These are phyloP conservation scores for Apamea anceps DNA, from an alignment of 2,888 invertebrate genomes.

Conservation along the genomic window DNA sequence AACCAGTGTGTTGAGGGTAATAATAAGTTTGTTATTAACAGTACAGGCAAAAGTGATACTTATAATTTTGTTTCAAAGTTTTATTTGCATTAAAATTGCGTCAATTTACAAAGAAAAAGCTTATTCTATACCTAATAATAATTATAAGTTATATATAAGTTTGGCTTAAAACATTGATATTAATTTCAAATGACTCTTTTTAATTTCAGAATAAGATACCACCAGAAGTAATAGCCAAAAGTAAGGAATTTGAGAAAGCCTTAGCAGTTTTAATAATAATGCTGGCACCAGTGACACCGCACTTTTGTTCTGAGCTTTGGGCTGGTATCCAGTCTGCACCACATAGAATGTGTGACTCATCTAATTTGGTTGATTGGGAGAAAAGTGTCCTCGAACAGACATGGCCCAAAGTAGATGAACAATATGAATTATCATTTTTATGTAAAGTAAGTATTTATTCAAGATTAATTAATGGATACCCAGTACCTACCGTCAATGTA, in stretches of 20 bases:
- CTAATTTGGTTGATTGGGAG: constrained; percentile 91
- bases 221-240: constrained; percentile 90
- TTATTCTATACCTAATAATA: not conserved
- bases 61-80: constrained; percentile 4
- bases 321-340: constrained; percentile 93
- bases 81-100: constrained; percentile 18
- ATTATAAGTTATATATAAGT: not conserved
- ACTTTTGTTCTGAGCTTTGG: constrained; percentile 98
- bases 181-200: constrained; percentile 16
- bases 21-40: constrained; percentile 8
- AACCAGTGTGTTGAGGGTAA: constrained; percentile 93
- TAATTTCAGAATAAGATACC: constrained; percentile 90
- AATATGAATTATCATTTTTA: constrained; percentile 92
- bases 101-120: constrained; percentile 8
- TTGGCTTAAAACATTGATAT: not conserved
- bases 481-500: not conserved
- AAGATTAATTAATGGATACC: constrained; percentile 1
- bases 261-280: constrained; percentile 95
- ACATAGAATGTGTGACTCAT: constrained; percentile 86
- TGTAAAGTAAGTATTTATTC: constrained; percentile 89
- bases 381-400: constrained; percentile 93
- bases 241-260: constrained; percentile 94
- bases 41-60: not conserved
- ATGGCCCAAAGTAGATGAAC: constrained; percentile 94
- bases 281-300: constrained; percentile 96